Conservation (phyloP, 2,797 vertebrate species). For the Pseudomugil tenellus region DNA sequence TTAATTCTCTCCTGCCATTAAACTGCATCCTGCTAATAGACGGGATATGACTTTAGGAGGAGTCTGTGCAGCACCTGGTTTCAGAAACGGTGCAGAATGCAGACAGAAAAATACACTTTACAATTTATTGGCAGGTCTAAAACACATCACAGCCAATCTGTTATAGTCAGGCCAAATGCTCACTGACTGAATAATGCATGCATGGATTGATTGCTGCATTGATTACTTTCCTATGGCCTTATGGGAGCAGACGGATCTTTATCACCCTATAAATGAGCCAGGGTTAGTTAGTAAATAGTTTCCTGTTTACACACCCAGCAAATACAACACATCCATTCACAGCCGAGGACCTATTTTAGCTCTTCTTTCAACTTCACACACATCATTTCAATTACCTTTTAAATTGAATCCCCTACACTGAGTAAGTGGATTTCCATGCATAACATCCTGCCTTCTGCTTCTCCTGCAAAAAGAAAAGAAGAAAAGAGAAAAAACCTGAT, state of each 20-base stretch:
- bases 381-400: constrained; percentile 87
- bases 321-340: not conserved
- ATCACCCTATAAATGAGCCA: not conserved
- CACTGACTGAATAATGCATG: not conserved
- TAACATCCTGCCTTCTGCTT: constrained; percentile 95
- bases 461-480: constrained; percentile 79
- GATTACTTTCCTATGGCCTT: not conserved
- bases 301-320: constrained; percentile 1
- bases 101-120: not conserved
- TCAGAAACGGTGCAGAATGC: not conserved
- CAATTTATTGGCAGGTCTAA: not conserved
- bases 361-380: not conserved
- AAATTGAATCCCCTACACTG: constrained; percentile 98
- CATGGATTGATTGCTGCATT: not conserved
- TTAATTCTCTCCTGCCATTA: constrained; percentile 43
- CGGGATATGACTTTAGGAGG: constrained; percentile 7
- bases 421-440: constrained; percentile 95
- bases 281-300: not conserved
- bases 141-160: not conserved
- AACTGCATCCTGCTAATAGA: constrained; percentile 16
- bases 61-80: not conserved
- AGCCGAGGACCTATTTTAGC: not conserved
- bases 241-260: not conserved
- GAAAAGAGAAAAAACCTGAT: not conserved
- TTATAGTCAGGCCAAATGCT: not conserved